Percentiles rank a stretch among this genome's conserved stretches.
Conservation (phyloP, 1,140 invertebrate genomes). For the Apis dorsata region DNA sequence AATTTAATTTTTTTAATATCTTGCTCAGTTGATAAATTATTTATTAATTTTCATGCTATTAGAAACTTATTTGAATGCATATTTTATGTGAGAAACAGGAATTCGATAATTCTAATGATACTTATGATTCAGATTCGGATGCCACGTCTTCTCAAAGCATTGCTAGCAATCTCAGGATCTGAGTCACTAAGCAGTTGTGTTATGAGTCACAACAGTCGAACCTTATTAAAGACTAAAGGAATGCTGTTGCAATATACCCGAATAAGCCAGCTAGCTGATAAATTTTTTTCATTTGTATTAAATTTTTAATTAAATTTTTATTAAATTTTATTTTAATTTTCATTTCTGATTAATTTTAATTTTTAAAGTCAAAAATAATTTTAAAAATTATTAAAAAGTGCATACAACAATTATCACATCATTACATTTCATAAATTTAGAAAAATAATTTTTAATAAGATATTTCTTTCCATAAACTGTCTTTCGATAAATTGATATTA, state of each 20-base stretch:
- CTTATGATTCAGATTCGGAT: constrained; percentile 50
- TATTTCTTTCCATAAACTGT: background rate
- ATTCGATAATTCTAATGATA: background rate
- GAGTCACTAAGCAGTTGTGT: constrained; percentile 70
- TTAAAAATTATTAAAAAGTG: background rate
- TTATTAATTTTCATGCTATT: background rate
- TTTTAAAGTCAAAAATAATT: background rate
- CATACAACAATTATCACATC: too few species aligned
- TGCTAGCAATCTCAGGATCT: constrained; percentile 69
- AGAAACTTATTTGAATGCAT: background rate
- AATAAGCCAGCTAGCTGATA: constrained; percentile 12
- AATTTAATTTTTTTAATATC: background rate
- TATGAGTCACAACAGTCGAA: constrained; percentile 69
- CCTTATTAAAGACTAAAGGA: constrained; percentile 73
- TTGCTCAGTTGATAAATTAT: too few species aligned
- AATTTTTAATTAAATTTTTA: too few species aligned
- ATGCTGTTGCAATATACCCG: constrained; percentile 67
- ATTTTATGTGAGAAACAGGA: background rate
- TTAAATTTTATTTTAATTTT: background rate
- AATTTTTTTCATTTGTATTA: background rate
- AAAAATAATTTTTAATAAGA: background rate
- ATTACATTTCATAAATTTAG: background rate
- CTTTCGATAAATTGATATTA: background rate
- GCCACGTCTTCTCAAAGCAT: constrained; percentile 69
- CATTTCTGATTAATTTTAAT: background rate